Percentiles rank a stretch among this genome's conserved stretches.
Conservation (phyloP, 2,113 vertebrate genomes). For the human region DNA sequence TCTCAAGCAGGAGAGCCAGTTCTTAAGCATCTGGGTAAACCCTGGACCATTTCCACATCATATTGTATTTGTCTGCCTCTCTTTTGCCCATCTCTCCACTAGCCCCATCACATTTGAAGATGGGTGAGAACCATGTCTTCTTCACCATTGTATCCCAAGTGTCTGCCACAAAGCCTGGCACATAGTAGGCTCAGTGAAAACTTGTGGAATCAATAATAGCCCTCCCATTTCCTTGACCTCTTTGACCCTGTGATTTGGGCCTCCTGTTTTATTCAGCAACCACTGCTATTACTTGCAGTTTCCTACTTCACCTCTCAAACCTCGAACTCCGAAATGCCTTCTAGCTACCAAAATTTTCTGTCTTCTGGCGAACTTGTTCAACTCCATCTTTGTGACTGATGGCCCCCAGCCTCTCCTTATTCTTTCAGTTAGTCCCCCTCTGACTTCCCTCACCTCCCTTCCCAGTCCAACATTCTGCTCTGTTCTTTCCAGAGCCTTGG, state of each 20-base stretch:
- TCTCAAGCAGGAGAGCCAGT: not conserved
- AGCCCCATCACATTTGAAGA: not conserved
- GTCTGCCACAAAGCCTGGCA: not conserved
- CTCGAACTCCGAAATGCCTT: constrained; percentile 61
- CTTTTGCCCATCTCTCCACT: not conserved
- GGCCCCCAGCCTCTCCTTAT: constrained; percentile 50
- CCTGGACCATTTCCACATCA: not conserved
- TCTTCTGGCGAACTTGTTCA: constrained; percentile 43
- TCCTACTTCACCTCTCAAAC: not conserved
- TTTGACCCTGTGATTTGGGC: not conserved
- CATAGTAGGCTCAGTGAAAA: not conserved
- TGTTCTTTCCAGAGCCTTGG: constrained; percentile 65
- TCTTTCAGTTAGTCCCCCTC: constrained; percentile 41
- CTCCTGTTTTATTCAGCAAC: not conserved
- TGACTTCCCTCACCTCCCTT: constrained; percentile 56
- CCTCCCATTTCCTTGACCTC: not conserved
- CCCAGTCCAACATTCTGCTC: constrained; percentile 54
- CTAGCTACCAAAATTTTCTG: constrained; percentile 35
- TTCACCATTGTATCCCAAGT: not conserved
- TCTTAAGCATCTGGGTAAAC: not conserved
- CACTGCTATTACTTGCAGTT: not conserved
- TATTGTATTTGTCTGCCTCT: not conserved
- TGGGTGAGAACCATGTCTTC: not conserved
- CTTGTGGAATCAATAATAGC: not conserved
- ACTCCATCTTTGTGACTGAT: constrained; percentile 37